phyloP scores from a whole-genome alignment of 1,140 invertebrate species.

The Tribolium madens region DNA sequence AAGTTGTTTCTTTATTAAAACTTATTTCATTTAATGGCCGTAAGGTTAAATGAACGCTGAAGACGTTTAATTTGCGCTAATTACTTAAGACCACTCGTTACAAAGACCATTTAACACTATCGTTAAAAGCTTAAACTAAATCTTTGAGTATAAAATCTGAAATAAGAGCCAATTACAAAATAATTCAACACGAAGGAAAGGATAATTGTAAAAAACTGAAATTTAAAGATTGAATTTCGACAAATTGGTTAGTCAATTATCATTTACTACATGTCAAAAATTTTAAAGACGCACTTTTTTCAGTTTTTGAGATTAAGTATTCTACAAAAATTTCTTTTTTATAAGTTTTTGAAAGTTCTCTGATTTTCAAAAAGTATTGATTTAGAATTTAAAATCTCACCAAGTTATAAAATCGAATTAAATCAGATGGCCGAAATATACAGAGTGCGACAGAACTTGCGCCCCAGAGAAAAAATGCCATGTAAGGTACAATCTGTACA shows the following conservation, averaged over 20 bases:
- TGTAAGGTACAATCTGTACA: too few species aligned
- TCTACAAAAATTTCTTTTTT: too few species aligned
- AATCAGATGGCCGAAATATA: too few species aligned
- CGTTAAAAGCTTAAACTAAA: neutral
- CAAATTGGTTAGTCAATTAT: neutral
- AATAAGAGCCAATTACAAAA: neutral
- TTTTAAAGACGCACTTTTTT: too few species aligned
- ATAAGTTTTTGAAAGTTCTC: too few species aligned
- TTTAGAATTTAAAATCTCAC: too few species aligned
- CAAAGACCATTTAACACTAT: neutral
- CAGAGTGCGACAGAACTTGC: too few species aligned
- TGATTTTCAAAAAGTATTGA: too few species aligned
- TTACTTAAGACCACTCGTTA: neutral
- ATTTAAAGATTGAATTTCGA: neutral
- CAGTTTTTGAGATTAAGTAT: too few species aligned
- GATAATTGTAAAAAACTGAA: neutral
- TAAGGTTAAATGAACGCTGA: neutral
- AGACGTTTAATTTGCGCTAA: neutral
- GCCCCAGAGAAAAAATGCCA: too few species aligned
- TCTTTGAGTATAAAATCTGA: neutral
- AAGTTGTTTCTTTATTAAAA: neutral
- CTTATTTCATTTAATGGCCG: neutral
- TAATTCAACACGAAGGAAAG: neutral
- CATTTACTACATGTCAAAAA: neutral
- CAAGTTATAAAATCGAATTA: too few species aligned